phyloP scores from a whole-genome alignment of 2,888 invertebrate species.

The Ormyrus nitidulus region DNA sequence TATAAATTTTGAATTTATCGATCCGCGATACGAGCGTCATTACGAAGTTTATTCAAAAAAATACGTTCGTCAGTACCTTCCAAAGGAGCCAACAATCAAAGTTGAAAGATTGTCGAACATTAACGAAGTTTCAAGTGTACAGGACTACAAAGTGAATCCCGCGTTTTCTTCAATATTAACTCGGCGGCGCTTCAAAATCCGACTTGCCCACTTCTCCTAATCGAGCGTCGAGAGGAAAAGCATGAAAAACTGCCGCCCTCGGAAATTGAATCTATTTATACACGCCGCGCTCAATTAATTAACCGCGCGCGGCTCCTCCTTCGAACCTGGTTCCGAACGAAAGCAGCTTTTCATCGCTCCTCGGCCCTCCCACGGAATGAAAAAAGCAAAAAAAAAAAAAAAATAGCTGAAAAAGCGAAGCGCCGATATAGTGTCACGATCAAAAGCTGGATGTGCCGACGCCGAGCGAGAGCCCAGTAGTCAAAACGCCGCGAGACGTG shows the following conservation, averaged over 20 bases:
- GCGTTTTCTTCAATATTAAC: not conserved
- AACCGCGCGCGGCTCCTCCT: not conserved
- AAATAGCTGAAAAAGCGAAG: not conserved
- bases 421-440: constrained; percentile 4
- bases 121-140: not conserved
- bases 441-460: not conserved
- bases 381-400: not conserved
- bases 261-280: constrained; percentile 55
- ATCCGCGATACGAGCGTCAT: no score
- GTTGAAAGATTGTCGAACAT: no score
- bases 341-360: constrained; percentile 23
- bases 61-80: no score
- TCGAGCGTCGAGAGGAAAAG: constrained; percentile 1
- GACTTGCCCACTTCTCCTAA: constrained; percentile 5
- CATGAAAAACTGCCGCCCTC: constrained; percentile 24
- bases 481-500: constrained; percentile 1
- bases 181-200: constrained; percentile 13
- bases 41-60: no score
- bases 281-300: constrained; percentile 41
- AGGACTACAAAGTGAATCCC: constrained; percentile 20
- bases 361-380: no score
- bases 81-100: no score
- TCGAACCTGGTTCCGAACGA: not conserved
- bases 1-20: not conserved
- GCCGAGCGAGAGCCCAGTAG: not conserved